Percentiles rank a stretch among this genome's conserved stretches.
phyloP scores from a whole-genome alignment of 2,113 vertebrate genomes.

The Gila orcuttii region DNA sequence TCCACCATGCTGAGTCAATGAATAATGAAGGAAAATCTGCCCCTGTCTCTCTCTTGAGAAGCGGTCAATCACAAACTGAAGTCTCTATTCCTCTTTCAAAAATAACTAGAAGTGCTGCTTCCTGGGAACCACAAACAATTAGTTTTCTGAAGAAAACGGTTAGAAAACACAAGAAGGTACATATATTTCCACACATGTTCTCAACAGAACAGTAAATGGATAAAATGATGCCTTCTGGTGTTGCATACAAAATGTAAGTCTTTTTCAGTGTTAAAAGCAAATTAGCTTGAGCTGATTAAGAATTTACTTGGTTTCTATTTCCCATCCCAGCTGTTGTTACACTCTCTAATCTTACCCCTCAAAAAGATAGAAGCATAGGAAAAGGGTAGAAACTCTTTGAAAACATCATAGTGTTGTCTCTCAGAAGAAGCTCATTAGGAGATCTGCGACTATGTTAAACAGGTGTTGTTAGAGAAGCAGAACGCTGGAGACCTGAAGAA shows the following conservation, averaged over 20 bases:
- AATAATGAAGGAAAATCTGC: slow-evolving; percentile 40
- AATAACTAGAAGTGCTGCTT: neutral
- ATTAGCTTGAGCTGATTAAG: slow-evolving; percentile 27
- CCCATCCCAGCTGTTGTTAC: slow-evolving; percentile 28
- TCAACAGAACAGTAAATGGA: slow-evolving; percentile 2
- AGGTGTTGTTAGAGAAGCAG: slow-evolving; percentile 2
- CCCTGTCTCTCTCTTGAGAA: neutral
- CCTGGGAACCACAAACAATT: slow-evolving; percentile 7
- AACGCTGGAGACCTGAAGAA: neutral
- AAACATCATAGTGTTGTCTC: slow-evolving; percentile 7
- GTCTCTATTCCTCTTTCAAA: slow-evolving; percentile 2
- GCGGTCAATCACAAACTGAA: neutral
- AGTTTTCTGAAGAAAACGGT: neutral
- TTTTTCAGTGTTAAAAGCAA: slow-evolving; percentile 31
- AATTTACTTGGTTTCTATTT: slow-evolving; percentile 15
- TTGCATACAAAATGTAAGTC: slow-evolving; percentile 3
- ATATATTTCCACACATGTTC: neutral
- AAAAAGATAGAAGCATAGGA: neutral
- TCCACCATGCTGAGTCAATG: slow-evolving; percentile 36
- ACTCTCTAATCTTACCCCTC: neutral
- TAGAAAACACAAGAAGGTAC: neutral
- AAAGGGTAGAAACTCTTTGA: slow-evolving; percentile 4
- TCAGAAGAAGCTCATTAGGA: slow-evolving; percentile 22
- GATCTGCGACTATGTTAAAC: neutral
- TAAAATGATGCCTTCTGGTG: slow-evolving; percentile 15